These are phyloP conservation scores for Alectoris magna DNA, from an alignment of 2,797 vertebrate species.

Conservation along the genomic window DNA sequence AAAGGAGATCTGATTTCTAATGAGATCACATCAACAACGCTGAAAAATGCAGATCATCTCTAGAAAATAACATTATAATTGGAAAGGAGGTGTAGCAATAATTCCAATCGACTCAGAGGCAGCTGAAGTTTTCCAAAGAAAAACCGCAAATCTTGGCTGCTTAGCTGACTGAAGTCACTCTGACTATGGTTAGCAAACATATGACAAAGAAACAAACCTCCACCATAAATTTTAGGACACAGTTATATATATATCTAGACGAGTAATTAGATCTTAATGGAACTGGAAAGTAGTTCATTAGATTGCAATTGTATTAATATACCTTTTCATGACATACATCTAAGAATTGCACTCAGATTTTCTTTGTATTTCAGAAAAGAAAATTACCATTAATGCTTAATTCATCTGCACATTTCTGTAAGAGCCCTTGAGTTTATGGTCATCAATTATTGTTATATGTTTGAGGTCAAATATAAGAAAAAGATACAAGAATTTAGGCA, in stretches of 20 bases:
- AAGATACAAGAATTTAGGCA: background rate
- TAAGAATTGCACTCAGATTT: background rate
- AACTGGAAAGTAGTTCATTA: background rate
- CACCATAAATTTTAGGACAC: background rate
- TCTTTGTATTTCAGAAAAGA: background rate
- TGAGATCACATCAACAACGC: background rate
- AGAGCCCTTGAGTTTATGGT: background rate
- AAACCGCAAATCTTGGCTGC: background rate
- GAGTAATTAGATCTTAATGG: constrained; percentile 9
- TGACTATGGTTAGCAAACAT: background rate
- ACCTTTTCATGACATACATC: background rate
- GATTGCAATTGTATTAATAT: background rate
- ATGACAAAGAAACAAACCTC: background rate
- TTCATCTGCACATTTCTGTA: background rate
- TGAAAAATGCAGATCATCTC: background rate
- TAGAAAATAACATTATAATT: background rate
- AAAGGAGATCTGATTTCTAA: background rate
- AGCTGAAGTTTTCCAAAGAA: background rate
- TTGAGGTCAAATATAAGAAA: background rate
- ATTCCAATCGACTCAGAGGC: background rate
- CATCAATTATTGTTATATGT: background rate
- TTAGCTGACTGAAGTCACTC: background rate
- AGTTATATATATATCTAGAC: background rate
- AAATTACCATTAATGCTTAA: background rate
- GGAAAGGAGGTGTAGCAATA: background rate